A percentile compares a stretch with the other conserved stretches of the same genome.
Evolutionary conservation across 2,888 invertebrate species (phyloP).

Genomic region (Noctua janthina): DNA sequence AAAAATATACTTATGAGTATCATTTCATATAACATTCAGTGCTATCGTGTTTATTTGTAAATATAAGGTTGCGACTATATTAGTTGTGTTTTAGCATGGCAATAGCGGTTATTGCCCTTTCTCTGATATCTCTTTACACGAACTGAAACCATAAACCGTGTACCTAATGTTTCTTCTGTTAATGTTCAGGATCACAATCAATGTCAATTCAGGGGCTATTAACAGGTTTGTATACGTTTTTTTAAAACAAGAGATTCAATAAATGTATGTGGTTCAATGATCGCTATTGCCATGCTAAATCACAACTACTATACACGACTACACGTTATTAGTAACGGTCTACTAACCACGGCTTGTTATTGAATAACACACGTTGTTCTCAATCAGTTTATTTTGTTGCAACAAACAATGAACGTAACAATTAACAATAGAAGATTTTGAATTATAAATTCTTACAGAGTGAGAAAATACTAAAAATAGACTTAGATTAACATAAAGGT

Average conservation of each 20-base stretch:
- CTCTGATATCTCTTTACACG: no score
- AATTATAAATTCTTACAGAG: background rate
- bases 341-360: constrained; percentile 36
- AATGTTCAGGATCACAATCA: no score
- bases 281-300: no score
- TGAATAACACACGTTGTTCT: constrained; percentile 34
- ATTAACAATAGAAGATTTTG: constrained; percentile 3
- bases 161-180: no score
- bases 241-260: no score
- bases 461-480: background rate
- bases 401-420: constrained; percentile 1
- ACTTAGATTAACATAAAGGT: constrained; percentile 5
- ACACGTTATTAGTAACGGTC: constrained; percentile 47
- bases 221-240: no score
- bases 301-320: background rate
- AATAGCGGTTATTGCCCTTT: no score
- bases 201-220: no score
- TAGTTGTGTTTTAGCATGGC: no score
- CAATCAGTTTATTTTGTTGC: constrained; percentile 1
- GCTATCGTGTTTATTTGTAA: constrained; percentile 31
- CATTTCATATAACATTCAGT: constrained; percentile 19
- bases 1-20: background rate
- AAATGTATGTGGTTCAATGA: no score
- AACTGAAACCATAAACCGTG: no score
- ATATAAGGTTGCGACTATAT: constrained; percentile 29